phyloP scores from a whole-genome alignment of 2,797 vertebrate genomes.

The Dendrocincla tyrannina region DNA sequence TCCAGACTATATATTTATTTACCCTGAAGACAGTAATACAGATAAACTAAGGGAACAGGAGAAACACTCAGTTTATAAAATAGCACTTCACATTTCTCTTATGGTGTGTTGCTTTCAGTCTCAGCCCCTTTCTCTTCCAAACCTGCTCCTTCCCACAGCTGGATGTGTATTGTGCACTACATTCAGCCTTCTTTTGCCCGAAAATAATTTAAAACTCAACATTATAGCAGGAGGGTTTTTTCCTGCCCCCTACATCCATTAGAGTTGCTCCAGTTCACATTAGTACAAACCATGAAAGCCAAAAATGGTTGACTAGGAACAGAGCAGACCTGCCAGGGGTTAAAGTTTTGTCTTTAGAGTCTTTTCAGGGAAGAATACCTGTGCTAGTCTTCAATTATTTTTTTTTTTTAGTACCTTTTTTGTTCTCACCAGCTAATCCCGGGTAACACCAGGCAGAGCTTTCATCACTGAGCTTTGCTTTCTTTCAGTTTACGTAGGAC shows the following conservation, averaged over 20 bases:
- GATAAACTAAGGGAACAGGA: not conserved
- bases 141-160: not conserved
- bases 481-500: not conserved
- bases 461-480: not conserved
- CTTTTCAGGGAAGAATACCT: not conserved
- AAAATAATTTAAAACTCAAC: not conserved
- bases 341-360: not conserved
- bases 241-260: not conserved
- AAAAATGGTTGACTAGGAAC: not conserved
- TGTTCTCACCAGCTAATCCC: not conserved
- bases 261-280: not conserved
- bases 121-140: not conserved
- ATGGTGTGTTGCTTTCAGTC: not conserved
- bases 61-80: not conserved
- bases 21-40: not conserved
- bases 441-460: not conserved
- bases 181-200: not conserved
- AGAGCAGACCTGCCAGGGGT: not conserved
- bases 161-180: not conserved
- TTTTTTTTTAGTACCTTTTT: not conserved
- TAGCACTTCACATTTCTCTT: not conserved
- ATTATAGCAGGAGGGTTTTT: not conserved
- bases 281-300: not conserved
- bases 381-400: not conserved
- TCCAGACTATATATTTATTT: not conserved